A percentile compares a stretch with the other conserved stretches of the same genome.
phyloP scores from a whole-genome alignment of 2,113 vertebrate genomes.

The Petromus typicus region DNA sequence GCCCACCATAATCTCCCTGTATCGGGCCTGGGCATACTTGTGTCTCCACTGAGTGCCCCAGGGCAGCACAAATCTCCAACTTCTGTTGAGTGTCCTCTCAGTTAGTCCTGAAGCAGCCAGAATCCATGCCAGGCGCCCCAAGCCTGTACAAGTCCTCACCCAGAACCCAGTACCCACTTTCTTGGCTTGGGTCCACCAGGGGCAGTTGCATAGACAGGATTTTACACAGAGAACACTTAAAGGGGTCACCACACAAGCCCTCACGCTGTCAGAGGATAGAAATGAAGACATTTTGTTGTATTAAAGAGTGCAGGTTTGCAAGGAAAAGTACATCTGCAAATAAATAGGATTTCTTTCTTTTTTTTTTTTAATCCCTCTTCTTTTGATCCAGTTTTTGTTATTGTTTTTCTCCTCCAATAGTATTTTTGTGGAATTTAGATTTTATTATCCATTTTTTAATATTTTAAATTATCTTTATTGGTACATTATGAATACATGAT shows the following conservation, averaged over 20 bases:
- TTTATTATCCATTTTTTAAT: background rate
- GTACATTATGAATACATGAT: no score
- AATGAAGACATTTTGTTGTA: background rate
- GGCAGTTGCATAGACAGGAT: background rate
- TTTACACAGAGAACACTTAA: background rate
- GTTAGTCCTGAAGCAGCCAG: background rate
- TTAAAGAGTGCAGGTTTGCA: background rate
- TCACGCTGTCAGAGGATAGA: background rate
- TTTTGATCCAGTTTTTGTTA: background rate
- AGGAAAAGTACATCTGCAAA: background rate
- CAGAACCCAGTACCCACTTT: background rate
- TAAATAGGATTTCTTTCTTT: background rate
- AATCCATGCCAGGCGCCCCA: background rate
- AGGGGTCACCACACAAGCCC: background rate
- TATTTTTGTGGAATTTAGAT: background rate
- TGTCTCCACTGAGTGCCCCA: background rate
- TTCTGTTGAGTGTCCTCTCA: background rate
- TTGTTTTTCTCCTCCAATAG: background rate
- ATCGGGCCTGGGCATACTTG: background rate
- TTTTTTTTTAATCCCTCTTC: background rate
- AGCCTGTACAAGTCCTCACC: background rate
- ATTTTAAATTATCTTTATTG: no score
- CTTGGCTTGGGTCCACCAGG: no score
- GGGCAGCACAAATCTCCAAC: background rate
- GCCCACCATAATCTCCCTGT: background rate